A percentile compares a stretch with the other conserved stretches of the same genome.
phyloP scores from a whole-genome alignment of 2,888 invertebrate genomes.

The Morpho helenor region DNA sequence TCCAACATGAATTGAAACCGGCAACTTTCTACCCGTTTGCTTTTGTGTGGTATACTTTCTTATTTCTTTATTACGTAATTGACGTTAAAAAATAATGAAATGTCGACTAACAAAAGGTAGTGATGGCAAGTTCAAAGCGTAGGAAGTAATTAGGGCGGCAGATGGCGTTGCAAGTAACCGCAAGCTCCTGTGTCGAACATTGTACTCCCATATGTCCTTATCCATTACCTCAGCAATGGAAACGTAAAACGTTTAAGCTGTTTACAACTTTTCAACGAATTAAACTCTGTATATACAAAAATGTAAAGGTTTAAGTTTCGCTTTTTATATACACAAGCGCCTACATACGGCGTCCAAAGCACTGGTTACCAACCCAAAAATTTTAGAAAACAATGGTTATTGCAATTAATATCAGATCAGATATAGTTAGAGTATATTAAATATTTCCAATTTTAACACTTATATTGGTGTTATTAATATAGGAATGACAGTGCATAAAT shows the following conservation, averaged over 20 bases:
- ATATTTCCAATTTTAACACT: too few relatives aligned
- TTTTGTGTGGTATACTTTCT: slow-evolving; percentile 68
- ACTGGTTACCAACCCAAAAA: too few relatives aligned
- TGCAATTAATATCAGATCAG: too few relatives aligned
- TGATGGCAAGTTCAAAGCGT: slow-evolving; percentile 53
- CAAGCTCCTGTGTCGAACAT: slow-evolving; percentile 34
- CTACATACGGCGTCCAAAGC: too few relatives aligned
- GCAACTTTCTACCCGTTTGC: slow-evolving; percentile 53
- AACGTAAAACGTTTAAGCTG: too few relatives aligned
- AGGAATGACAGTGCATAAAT: background rate
- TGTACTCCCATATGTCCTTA: slow-evolving; percentile 24
- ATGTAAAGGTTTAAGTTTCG: too few relatives aligned
- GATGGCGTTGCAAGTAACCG: slow-evolving; percentile 54
- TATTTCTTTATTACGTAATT: slow-evolving; percentile 62
- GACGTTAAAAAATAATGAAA: slow-evolving; percentile 56
- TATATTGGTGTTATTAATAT: background rate
- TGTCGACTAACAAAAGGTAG: slow-evolving; percentile 50
- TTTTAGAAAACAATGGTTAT: too few relatives aligned
- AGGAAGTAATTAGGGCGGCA: slow-evolving; percentile 70
- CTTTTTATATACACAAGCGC: too few relatives aligned
- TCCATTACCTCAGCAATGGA: background rate
- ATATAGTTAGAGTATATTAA: too few relatives aligned
- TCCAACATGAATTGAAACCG: slow-evolving; percentile 41
- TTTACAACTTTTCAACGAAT: too few relatives aligned
- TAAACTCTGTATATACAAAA: too few relatives aligned